phyloP scores from a whole-genome alignment of 2,888 invertebrate genomes.

The Camptogramma bilineatum region DNA sequence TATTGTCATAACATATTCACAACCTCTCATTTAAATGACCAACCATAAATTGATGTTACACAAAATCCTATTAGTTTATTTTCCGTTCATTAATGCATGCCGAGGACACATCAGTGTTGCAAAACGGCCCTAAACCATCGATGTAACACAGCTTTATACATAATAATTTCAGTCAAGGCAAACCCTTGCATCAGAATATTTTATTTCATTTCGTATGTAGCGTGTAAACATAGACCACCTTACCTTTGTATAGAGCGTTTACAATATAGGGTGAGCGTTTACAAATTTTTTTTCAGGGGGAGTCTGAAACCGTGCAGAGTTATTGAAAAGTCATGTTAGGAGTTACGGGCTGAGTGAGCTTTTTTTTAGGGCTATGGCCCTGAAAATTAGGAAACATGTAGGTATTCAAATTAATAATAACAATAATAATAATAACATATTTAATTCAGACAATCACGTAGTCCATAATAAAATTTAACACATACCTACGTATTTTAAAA shows the following conservation, averaged over 20 bases:
- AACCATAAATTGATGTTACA: constrained; percentile 35
- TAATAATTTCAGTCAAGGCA: constrained; percentile 48
- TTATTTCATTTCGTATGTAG: constrained; percentile 44
- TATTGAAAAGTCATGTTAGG: too few relatives aligned
- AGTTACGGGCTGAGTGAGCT: too few relatives aligned
- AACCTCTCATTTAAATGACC: constrained; percentile 30
- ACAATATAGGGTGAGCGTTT: too few relatives aligned
- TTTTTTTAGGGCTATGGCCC: too few relatives aligned
- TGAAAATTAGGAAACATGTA: too few relatives aligned
- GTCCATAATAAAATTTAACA: too few relatives aligned
- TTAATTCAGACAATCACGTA: too few relatives aligned
- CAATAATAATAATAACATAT: too few relatives aligned
- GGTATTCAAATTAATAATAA: too few relatives aligned
- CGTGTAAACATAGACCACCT: neutral
- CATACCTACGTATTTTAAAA: too few relatives aligned
- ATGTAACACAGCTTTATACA: constrained; percentile 44
- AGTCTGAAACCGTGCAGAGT: too few relatives aligned
- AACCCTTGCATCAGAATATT: constrained; percentile 55
- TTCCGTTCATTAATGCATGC: constrained; percentile 33
- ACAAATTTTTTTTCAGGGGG: too few relatives aligned
- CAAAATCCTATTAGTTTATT: constrained; percentile 31
- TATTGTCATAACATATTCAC: constrained; percentile 1
- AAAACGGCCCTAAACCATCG: constrained; percentile 42
- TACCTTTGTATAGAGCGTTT: neutral
- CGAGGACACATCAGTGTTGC: constrained; percentile 39